A percentile compares a stretch with the other conserved stretches of the same genome.
These are phyloP conservation scores for Enteromius anoplus DNA, from an alignment of 2,797 vertebrate genomes.

Conservation along the genomic window DNA sequence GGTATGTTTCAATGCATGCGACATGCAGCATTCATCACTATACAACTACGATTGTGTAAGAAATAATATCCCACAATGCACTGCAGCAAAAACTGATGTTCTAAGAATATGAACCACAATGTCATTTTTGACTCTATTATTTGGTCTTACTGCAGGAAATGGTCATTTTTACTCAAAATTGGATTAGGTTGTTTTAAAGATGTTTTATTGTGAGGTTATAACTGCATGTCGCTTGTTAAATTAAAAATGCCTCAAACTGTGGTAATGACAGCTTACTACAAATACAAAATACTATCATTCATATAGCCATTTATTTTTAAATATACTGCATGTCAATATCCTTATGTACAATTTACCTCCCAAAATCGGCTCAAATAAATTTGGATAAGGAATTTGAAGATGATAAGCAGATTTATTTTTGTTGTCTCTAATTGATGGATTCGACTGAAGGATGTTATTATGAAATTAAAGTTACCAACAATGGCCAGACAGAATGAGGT, in stretches of 20 bases:
- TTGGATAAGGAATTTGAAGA: not conserved
- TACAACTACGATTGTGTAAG: not conserved
- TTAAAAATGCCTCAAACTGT: not conserved
- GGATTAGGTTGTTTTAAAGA: no score
- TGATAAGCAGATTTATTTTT: not conserved
- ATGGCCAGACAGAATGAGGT: not conserved
- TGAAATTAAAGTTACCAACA: not conserved
- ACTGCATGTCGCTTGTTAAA: not conserved
- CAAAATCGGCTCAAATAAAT: not conserved
- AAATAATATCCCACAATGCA: not conserved
- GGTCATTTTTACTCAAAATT: not conserved
- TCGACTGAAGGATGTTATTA: not conserved
- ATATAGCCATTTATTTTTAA: not conserved
- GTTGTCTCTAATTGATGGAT: not conserved
- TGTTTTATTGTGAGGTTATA: not conserved
- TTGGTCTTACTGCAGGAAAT: not conserved
- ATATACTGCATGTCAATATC: not conserved
- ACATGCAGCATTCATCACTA: not conserved
- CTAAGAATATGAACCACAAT: not conserved
- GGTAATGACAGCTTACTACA: not conserved
- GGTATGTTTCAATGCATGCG: not conserved
- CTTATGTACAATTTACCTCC: not conserved
- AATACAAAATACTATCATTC: no score
- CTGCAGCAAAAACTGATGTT: not conserved
- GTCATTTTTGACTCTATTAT: no score